A percentile compares a stretch with the other conserved stretches of the same genome.
phyloP scores from a whole-genome alignment of 2,888 invertebrate species.

The Bembecia ichneumoniformis region DNA sequence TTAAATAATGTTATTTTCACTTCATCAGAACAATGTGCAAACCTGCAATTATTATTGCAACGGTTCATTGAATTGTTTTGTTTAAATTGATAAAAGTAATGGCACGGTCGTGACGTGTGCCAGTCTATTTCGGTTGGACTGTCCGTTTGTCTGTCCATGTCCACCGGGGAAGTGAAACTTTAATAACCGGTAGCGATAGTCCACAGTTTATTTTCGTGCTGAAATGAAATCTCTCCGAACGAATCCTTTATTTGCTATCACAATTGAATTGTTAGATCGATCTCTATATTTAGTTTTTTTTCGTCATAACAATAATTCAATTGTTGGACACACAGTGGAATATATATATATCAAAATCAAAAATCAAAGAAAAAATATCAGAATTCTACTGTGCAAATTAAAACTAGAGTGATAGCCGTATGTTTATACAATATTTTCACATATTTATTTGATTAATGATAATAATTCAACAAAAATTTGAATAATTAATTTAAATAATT shows the following conservation, averaged over 20 bases:
- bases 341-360: no score
- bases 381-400: no score
- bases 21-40: no score
- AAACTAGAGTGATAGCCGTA: no score
- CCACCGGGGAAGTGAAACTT: slow-evolving; percentile 27
- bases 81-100: slow-evolving; percentile 13
- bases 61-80: slow-evolving; percentile 1
- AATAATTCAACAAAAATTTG: no score
- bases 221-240: background rate
- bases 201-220: slow-evolving; percentile 20
- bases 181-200: slow-evolving; percentile 24
- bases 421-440: no score
- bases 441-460: no score
- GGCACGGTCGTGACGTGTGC: slow-evolving; percentile 12
- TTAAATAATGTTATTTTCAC: no score
- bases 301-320: background rate
- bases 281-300: background rate
- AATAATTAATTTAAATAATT: no score
- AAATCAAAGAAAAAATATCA: no score
- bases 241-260: background rate
- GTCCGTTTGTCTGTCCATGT: slow-evolving; percentile 20
- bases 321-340: background rate
- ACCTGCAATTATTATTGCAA: no score
- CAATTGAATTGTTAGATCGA: background rate
- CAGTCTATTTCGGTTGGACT: slow-evolving; percentile 22